Conservation (phyloP, 2,797 vertebrate genomes). For the Arnoldichthys spilopterus region DNA sequence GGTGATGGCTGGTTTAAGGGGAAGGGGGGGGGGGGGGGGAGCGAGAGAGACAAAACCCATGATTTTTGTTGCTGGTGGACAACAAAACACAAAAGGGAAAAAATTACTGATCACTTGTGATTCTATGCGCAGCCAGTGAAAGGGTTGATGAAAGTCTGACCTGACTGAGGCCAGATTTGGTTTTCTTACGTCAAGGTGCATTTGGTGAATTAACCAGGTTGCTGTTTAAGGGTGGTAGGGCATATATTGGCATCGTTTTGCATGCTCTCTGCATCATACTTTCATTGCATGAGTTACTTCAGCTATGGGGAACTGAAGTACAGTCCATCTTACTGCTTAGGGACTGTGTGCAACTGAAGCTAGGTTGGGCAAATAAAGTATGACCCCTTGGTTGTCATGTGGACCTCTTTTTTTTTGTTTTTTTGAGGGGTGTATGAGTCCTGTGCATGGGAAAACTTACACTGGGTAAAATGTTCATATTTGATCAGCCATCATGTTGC, state of each 20-base stretch:
- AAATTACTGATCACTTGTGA: background rate
- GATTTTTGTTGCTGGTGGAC: background rate
- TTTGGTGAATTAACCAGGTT: conserved; percentile 31
- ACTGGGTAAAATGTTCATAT: conserved; percentile 17
- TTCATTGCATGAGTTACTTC: conserved; percentile 47
- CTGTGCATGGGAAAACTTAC: conserved; percentile 51
- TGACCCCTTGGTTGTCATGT: background rate
- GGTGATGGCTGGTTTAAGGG: conserved; percentile 59
- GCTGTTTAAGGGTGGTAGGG: conserved; percentile 40
- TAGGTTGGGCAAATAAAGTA: background rate
- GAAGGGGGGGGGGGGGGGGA: background rate
- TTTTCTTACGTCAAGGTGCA: conserved; percentile 28
- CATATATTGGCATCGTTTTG: conserved; percentile 61
- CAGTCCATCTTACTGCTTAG: conserved; percentile 1
- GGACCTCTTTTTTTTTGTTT: background rate
- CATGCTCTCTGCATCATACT: conserved; percentile 67
- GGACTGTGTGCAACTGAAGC: background rate
- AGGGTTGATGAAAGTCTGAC: conserved; percentile 67
- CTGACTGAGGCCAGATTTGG: conserved; percentile 31
- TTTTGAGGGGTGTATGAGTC: conserved; percentile 23
- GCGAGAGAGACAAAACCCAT: background rate
- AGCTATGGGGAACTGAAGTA: conserved; percentile 15
- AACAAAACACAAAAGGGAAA: background rate
- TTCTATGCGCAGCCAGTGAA: conserved; percentile 72
- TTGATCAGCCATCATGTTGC: conserved; percentile 27